Conservation (phyloP, 37 sponge, comb jelly and placozoan species). For the Petrosia ficiformis region DNA sequence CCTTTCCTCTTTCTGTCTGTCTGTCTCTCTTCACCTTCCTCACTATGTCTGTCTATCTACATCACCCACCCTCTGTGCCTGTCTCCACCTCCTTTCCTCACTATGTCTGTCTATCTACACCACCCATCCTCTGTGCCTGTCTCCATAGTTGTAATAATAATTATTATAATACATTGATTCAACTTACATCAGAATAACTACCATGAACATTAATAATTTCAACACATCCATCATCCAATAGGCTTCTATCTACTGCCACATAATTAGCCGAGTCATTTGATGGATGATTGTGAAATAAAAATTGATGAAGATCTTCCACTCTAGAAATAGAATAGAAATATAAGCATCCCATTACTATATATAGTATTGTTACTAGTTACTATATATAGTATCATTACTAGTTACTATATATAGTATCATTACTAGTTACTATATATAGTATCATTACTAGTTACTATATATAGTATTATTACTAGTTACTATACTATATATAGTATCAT, state of each 20-base stretch:
- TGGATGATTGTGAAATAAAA: background rate
- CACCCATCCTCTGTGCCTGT: too few species aligned
- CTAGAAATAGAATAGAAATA: conserved; percentile 1
- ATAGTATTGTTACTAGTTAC: background rate
- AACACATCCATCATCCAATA: background rate
- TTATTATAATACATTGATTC: background rate
- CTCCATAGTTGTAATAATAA: background rate
- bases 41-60: too few species aligned
- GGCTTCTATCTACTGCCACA: background rate
- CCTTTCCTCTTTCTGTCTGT: too few species aligned
- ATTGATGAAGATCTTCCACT: background rate
- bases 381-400: background rate
- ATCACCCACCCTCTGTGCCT: too few species aligned
- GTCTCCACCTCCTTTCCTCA: too few species aligned
- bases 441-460: background rate
- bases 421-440: background rate
- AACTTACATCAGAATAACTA: background rate
- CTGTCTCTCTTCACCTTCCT: too few species aligned
- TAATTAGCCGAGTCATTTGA: background rate
- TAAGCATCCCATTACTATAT: background rate
- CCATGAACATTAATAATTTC: conserved; percentile 3
- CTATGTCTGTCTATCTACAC: too few species aligned
- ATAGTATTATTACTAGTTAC: background rate
- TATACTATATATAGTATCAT: background rate
- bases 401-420: background rate